Conservation (phyloP, 2,113 vertebrate species). For the Perca fluviatilis region DNA sequence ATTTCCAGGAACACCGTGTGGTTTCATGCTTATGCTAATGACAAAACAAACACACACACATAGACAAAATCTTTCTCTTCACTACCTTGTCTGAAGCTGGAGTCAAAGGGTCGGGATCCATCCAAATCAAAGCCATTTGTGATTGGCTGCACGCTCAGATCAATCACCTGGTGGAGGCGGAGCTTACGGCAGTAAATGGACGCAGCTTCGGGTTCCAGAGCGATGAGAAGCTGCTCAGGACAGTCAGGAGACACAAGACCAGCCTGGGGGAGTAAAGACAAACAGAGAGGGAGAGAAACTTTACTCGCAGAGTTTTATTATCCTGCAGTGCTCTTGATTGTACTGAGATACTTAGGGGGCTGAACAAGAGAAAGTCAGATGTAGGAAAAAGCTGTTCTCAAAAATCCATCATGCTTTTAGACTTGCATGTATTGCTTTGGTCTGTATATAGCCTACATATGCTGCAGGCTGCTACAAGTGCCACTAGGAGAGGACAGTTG, state of each 20-base stretch:
- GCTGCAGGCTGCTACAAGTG: too few species aligned
- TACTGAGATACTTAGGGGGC: background rate
- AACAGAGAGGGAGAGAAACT: background rate
- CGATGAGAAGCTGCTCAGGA: conserved; percentile 94
- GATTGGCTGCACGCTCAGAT: conserved; percentile 88
- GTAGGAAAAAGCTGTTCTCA: background rate
- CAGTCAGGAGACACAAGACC: conserved; percentile 89
- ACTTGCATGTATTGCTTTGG: background rate
- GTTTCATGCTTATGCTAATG: conserved; percentile 73
- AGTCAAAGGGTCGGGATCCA: conserved; percentile 84
- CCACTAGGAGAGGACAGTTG: conserved; percentile 8
- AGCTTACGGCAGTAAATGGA: conserved; percentile 97
- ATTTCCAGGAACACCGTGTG: conserved; percentile 69
- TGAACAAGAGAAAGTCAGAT: background rate
- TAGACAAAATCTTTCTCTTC: conserved; percentile 47
- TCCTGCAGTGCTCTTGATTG: background rate
- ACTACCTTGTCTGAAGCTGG: conserved; percentile 94
- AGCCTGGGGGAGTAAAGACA: conserved; percentile 82
- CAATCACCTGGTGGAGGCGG: conserved; percentile 93
- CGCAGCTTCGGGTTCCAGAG: conserved; percentile 94
- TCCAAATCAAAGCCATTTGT: conserved; percentile 83
- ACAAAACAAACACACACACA: conserved; percentile 15
- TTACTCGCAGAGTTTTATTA: background rate
- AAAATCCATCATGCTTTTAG: background rate
- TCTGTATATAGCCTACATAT: background rate